Evolutionary conservation across 2,797 vertebrate genomes (phyloP).

Genomic region (Anas bahamensis): DNA sequence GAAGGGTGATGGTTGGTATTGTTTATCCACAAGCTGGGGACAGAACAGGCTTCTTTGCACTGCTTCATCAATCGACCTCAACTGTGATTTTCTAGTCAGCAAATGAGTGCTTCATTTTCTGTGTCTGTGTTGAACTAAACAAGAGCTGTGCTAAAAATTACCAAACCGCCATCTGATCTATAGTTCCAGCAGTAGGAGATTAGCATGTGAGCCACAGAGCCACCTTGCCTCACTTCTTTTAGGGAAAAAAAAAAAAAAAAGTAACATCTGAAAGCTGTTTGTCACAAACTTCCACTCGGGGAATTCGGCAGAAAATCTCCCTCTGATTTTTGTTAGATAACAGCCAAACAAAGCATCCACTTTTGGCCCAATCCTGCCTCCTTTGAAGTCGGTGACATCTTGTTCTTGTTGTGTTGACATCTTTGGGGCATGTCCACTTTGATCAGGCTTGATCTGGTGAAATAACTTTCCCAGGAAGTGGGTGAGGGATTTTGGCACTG

Average conservation of each 20-base stretch:
- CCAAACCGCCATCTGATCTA: constrained; percentile 73
- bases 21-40: constrained; percentile 75
- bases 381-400: neutral
- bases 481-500: neutral
- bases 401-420: neutral
- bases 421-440: neutral
- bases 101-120: constrained; percentile 79
- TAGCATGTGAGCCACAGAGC: constrained; percentile 21
- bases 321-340: neutral
- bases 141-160: constrained; percentile 73
- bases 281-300: constrained; percentile 25
- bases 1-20: constrained; percentile 77
- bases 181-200: constrained; percentile 64
- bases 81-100: constrained; percentile 82
- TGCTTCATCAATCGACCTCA: constrained; percentile 84
- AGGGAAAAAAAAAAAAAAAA: neutral
- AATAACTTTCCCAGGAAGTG: neutral
- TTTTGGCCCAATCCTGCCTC: neutral
- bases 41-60: constrained; percentile 81
- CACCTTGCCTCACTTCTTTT: constrained; percentile 45
- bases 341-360: neutral
- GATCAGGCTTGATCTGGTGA: neutral
- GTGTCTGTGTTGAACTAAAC: constrained; percentile 65
- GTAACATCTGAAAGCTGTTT: constrained; percentile 40
- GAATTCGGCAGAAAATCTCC: neutral